phyloP scores from a whole-genome alignment of 1,140 invertebrate species.

The Bacillus rossius region DNA sequence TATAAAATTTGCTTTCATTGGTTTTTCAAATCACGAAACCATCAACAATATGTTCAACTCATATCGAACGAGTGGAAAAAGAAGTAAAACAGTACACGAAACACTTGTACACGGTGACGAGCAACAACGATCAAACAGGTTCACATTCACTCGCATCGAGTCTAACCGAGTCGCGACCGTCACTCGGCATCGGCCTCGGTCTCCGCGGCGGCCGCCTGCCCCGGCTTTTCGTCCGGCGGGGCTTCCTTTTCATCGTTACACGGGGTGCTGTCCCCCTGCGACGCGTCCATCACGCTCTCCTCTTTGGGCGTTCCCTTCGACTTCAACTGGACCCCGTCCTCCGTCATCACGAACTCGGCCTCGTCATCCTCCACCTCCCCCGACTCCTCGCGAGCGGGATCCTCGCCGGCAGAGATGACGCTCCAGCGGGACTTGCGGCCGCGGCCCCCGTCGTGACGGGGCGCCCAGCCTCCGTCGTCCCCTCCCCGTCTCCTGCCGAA shows the following conservation, averaged over 20 bases:
- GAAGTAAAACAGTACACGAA: no score
- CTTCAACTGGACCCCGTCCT: background rate
- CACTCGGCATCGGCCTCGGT: no score
- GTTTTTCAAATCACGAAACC: no score
- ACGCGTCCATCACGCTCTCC: background rate
- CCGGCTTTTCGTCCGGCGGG: no score
- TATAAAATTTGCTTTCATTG: no score
- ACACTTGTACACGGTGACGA: no score
- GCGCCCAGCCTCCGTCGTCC: constrained; percentile 1
- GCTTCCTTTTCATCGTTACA: background rate
- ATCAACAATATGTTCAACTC: no score
- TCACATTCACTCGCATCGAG: constrained; percentile 16
- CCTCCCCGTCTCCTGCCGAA: background rate
- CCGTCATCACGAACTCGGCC: constrained; percentile 8
- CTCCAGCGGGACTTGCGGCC: constrained; percentile 16
- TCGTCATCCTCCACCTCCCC: background rate
- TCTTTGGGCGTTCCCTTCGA: background rate
- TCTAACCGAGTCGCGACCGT: no score
- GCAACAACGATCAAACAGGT: background rate
- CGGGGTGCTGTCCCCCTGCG: background rate
- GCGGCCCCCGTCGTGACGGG: background rate
- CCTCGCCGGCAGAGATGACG: background rate
- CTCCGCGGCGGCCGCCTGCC: no score
- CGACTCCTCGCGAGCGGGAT: background rate
- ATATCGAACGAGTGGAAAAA: no score